These are phyloP conservation scores for Pelecanus crispus DNA, from an alignment of 2,113 vertebrate genomes.

Conservation along the genomic window DNA sequence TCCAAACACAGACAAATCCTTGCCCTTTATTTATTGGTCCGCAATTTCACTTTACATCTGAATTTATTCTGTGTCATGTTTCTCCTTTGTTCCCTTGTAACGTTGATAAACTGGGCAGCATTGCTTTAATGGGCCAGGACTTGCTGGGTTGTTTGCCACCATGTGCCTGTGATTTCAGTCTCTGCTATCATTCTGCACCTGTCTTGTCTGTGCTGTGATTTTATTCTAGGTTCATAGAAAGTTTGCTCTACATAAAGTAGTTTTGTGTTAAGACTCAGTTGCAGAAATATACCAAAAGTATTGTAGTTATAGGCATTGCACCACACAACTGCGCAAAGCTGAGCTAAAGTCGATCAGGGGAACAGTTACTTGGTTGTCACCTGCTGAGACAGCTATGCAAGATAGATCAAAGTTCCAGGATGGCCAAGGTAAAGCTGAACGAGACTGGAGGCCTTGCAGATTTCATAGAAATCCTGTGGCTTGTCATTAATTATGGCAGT, in stretches of 20 bases:
- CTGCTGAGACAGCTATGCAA: neutral
- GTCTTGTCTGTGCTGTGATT: neutral
- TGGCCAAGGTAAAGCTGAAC: neutral
- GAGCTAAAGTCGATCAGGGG: neutral
- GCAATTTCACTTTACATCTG: neutral
- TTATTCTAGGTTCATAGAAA: neutral
- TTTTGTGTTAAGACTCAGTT: neutral
- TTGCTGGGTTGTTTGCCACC: neutral
- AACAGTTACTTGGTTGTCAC: neutral
- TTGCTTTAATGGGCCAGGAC: neutral
- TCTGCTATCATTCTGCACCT: neutral
- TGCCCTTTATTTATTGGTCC: neutral
- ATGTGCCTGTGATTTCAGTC: neutral
- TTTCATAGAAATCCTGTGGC: neutral
- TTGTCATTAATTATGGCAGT: neutral
- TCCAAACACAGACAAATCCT: neutral
- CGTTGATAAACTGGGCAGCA: neutral
- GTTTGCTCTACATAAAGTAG: neutral
- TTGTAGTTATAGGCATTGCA: neutral
- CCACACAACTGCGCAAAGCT: neutral
- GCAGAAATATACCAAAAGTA: neutral
- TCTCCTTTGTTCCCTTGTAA: neutral
- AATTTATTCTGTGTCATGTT: neutral
- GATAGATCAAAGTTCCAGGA: neutral
- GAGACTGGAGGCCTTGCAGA: neutral